Percentiles rank a stretch among this genome's conserved stretches.
Evolutionary conservation across 2,113 vertebrate genomes (phyloP).

Genomic region (Tyrannus savana): DNA sequence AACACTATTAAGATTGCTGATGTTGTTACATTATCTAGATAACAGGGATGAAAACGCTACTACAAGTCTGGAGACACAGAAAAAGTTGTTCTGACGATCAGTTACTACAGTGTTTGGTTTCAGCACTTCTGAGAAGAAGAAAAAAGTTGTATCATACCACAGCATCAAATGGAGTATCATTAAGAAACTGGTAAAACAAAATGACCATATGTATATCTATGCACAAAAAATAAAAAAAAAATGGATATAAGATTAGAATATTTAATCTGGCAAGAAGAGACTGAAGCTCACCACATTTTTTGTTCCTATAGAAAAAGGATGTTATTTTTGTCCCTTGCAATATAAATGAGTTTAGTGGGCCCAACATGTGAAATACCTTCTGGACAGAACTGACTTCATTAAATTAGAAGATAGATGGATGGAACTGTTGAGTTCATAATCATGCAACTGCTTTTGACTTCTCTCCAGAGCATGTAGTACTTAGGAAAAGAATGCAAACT

Average conservation of each 20-base stretch:
- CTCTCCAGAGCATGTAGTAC: not conserved
- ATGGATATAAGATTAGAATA: not conserved
- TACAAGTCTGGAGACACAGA: not conserved
- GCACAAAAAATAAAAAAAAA: not conserved
- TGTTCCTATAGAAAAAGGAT: not conserved
- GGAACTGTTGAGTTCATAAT: not conserved
- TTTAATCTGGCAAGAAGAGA: not conserved
- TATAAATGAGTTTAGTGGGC: not conserved
- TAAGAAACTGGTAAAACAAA: not conserved
- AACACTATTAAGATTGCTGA: not conserved
- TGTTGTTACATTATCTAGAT: not conserved
- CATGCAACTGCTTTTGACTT: not conserved
- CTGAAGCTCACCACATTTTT: not conserved
- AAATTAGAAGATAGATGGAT: constrained; percentile 6
- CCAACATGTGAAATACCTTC: constrained; percentile 22
- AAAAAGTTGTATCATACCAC: not conserved
- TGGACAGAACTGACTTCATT: not conserved
- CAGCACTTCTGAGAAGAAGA: not conserved
- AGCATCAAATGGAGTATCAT: not conserved
- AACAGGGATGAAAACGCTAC: not conserved
- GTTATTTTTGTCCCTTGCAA: not conserved
- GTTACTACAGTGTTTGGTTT: not conserved
- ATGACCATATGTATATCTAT: not conserved
- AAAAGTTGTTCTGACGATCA: not conserved
- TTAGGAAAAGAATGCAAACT: constrained; percentile 17